Evolutionary conservation across 2,888 invertebrate genomes (phyloP).

Genomic region (Polia nebulosa): DNA sequence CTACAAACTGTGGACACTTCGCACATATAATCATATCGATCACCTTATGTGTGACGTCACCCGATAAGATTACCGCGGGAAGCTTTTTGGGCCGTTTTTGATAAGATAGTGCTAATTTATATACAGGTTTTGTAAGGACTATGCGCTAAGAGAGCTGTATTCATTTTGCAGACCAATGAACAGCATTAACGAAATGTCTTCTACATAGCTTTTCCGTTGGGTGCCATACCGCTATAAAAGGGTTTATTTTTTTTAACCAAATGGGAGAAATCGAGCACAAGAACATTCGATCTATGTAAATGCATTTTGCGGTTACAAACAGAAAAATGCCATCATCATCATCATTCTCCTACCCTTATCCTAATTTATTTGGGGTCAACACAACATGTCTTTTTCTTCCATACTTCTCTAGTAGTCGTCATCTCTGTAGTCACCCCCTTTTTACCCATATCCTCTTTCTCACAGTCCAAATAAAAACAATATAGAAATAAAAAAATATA

Average conservation of each 20-base stretch:
- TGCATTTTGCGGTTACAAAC: neutral
- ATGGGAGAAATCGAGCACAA: neutral
- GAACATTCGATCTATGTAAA: no score
- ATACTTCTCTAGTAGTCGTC: no score
- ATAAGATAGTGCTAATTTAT: slow-evolving; percentile 29
- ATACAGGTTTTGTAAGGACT: slow-evolving; percentile 27
- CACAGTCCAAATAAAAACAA: no score
- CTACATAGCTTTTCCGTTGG: neutral
- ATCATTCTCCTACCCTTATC: no score
- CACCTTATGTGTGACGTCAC: slow-evolving; percentile 63
- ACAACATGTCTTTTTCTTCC: no score
- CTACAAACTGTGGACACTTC: slow-evolving; percentile 61
- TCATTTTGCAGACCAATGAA: neutral
- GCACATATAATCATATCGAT: slow-evolving; percentile 62
- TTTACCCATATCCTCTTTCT: no score
- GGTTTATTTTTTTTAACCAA: neutral
- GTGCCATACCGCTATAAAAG: neutral
- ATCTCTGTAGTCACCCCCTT: no score
- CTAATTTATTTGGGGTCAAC: no score
- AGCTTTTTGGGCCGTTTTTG: slow-evolving; percentile 48
- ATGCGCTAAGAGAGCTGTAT: neutral
- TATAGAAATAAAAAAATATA: no score
- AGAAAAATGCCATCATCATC: no score
- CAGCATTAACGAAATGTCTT: no score
- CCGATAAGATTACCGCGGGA: slow-evolving; percentile 52